Percentiles rank a stretch among this genome's conserved stretches.
Conservation (phyloP, 1,140 invertebrate genomes). For the Apocrypta bakeri region DNA sequence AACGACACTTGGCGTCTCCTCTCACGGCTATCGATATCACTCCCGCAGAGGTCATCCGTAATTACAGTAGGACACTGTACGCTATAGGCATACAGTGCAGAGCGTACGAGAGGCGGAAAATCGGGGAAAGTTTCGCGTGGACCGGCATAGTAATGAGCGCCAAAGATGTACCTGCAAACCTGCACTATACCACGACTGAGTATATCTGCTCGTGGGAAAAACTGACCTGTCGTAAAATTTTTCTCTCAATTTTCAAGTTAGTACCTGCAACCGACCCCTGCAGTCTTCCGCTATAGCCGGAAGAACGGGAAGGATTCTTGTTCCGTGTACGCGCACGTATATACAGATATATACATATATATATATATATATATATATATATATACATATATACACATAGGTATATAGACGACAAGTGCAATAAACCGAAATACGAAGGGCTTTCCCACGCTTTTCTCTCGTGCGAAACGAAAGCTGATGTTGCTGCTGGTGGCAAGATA, state of each 20-base stretch:
- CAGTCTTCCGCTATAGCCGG: neutral
- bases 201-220: constrained; percentile 29
- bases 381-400: neutral
- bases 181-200: too few species aligned
- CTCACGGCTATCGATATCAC: constrained; percentile 46
- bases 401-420: constrained; percentile 33
- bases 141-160: constrained; percentile 38
- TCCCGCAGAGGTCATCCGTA: neutral
- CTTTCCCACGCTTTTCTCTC: constrained; percentile 42
- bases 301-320: too few species aligned
- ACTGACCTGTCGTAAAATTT: constrained; percentile 30
- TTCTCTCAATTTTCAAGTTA: constrained; percentile 5
- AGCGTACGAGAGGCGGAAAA: neutral
- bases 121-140: neutral
- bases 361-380: neutral
- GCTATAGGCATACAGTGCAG: neutral
- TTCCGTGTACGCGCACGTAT: too few species aligned
- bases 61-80: too few species aligned
- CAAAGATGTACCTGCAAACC: neutral
- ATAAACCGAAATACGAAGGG: constrained; percentile 1
- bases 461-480: neutral
- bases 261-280: constrained; percentile 34
- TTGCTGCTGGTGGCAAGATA: neutral
- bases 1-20: constrained; percentile 33
- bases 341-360: neutral